Evolutionary conservation across 2,888 invertebrate genomes (phyloP).

Genomic region (Oscheius sp.): DNA sequence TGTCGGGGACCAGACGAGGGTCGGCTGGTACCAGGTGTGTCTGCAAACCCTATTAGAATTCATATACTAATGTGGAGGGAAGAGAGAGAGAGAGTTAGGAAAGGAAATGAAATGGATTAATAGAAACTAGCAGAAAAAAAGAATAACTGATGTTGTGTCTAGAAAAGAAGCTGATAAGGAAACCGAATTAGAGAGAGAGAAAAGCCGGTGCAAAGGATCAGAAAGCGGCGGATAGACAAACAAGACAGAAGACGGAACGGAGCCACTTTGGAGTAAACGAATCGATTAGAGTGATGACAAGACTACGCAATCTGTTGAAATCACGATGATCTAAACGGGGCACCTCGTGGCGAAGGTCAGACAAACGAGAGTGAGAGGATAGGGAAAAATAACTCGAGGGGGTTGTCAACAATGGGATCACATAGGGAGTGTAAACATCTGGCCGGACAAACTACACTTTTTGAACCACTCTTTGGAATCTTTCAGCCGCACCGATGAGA

Average conservation of each 20-base stretch:
- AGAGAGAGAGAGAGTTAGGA: neutral
- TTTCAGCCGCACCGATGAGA: too few species aligned
- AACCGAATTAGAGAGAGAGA: neutral
- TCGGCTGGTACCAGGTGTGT: slow-evolving; percentile 2
- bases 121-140: neutral
- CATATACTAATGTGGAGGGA: neutral
- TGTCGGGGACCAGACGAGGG: slow-evolving; percentile 7
- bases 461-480: too few species aligned
- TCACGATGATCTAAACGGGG: neutral
- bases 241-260: too few species aligned
- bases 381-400: too few species aligned
- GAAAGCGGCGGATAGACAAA: neutral
- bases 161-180: neutral
- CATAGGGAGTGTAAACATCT: too few species aligned
- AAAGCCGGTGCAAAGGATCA: neutral
- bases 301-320: slow-evolving; percentile 5
- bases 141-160: neutral
- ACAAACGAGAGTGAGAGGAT: too few species aligned
- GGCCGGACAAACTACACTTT: too few species aligned
- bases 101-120: neutral
- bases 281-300: slow-evolving; percentile 11
- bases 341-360: too few species aligned
- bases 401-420: too few species aligned
- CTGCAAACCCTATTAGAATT: neutral
- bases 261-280: too few species aligned